Conservation (phyloP, 2,888 invertebrate species). For the Malthinus flaveolus region DNA sequence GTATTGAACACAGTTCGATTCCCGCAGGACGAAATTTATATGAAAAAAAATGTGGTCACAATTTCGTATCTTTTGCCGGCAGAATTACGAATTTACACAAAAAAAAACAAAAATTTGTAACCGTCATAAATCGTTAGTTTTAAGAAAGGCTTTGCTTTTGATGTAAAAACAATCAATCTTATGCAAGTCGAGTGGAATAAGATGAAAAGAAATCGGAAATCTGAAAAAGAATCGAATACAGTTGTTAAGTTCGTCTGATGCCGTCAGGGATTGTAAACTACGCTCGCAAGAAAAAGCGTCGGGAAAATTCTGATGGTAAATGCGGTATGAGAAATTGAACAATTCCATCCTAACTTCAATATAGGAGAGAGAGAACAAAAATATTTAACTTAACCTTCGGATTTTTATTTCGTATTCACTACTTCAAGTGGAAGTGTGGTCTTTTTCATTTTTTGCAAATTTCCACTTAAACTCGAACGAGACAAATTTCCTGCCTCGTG, state of each 20-base stretch:
- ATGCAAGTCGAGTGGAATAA: conserved; percentile 37
- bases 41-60: conserved; percentile 20
- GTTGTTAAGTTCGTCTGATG: conserved; percentile 27
- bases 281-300: conserved; percentile 14
- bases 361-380: no score
- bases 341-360: background rate
- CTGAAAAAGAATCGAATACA: conserved; percentile 27
- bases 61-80: conserved; percentile 39
- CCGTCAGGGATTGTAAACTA: conserved; percentile 20
- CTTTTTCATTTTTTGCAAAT: no score
- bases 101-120: conserved; percentile 1
- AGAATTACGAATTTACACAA: conserved; percentile 4
- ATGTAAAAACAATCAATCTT: conserved; percentile 42
- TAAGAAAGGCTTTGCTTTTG: conserved; percentile 33
- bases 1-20: conserved; percentile 40
- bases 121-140: conserved; percentile 34
- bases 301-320: conserved; percentile 1
- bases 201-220: conserved; percentile 35
- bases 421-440: no score
- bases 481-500: no score
- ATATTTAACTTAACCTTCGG: no score
- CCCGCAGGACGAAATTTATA: conserved; percentile 16
- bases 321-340: conserved; percentile 3
- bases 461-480: no score
- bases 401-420: no score